Evolutionary conservation across 2,113 vertebrate genomes (phyloP), one percentile per base, ranked within the genome.

Genomic region (Pseudopipra pipra): DNA sequence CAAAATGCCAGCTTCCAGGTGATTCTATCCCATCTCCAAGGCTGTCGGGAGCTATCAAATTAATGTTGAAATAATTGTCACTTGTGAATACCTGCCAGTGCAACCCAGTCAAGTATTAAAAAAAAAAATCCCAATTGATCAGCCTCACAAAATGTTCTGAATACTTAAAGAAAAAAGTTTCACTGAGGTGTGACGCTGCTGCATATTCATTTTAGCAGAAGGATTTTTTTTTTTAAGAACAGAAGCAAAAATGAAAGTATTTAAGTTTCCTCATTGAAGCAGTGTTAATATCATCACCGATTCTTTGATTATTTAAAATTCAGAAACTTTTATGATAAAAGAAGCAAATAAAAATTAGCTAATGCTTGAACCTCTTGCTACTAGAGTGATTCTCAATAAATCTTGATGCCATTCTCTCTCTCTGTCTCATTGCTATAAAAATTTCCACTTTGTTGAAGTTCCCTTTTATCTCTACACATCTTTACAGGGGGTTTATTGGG

Each of bases 71-170:
- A 96, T 96, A 96, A 97, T 96, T 95, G 85, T 96, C 94, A 78
- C 80, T 95, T 92, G 96, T 95, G 96, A 97, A 97, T 97, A 97
- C 95, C 97, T 97, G 97, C 96, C 97, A 97, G 94, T 84, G 96
- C 90, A 97, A 96, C 96, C 95, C 95, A 96, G 95, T 93, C 24
- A 9, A 89, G 63, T 95, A 91, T 88, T 95, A 66, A 79, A 79
- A 91, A 94, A 94, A 93, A 95, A 87, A 97, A 91, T 92, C 85
- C 84, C 95, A 96, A 93, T 91, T 97, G 96, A 97, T 97, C 97
- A 96, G 85, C 63, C 92, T 97, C 92, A 96, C 54, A 96, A 95
- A 97, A 94, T 97, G 87, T 97, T 97, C 97, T 95, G 95, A 91
- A 96, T 96, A 96, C 94, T 97, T 96, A 95, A 90, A 73, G 87